phyloP scores from a whole-genome alignment of 2,888 invertebrate species.

The Drosophila anomalipes region DNA sequence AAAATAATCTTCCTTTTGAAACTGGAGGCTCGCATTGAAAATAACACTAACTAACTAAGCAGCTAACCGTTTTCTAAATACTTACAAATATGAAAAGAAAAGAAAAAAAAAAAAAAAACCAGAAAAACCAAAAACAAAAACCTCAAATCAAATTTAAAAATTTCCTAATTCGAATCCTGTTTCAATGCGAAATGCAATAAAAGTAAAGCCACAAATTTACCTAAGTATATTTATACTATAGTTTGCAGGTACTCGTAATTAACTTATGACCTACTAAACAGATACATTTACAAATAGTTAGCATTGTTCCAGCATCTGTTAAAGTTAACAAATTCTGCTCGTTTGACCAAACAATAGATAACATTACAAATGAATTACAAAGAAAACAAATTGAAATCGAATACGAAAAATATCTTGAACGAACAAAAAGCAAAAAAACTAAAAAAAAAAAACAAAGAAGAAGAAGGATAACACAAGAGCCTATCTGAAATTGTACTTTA shows the following conservation, averaged over 20 bases:
- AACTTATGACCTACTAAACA: conserved; percentile 41
- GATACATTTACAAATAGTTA: conserved; percentile 32
- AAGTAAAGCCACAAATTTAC: conserved; percentile 62
- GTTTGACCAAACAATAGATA: conserved; percentile 46
- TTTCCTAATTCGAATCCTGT: conserved; percentile 58
- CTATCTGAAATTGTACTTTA: conserved; percentile 61
- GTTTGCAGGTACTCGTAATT: conserved; percentile 55
- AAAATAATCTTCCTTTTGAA: neutral
- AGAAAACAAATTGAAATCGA: neutral
- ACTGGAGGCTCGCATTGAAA: conserved; percentile 22
- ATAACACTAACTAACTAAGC: conserved; percentile 24
- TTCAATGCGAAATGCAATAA: conserved; percentile 44
- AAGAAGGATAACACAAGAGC: conserved; percentile 14
- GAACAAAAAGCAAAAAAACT: neutral
- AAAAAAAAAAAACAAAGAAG: conserved; percentile 1
- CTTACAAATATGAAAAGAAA: conserved; percentile 30
- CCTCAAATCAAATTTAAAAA: conserved; percentile 39
- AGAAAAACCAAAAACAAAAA: conserved; percentile 13
- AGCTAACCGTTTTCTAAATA: conserved; percentile 29
- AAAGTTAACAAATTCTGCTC: conserved; percentile 49
- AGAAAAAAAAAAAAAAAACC: neutral
- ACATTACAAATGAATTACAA: conserved; percentile 1
- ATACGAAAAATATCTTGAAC: conserved; percentile 5
- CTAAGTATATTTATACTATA: conserved; percentile 50
- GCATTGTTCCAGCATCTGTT: conserved; percentile 41